These are phyloP conservation scores for Adelphocoris suturalis DNA, from an alignment of 2,888 invertebrate genomes.

Conservation along the genomic window DNA sequence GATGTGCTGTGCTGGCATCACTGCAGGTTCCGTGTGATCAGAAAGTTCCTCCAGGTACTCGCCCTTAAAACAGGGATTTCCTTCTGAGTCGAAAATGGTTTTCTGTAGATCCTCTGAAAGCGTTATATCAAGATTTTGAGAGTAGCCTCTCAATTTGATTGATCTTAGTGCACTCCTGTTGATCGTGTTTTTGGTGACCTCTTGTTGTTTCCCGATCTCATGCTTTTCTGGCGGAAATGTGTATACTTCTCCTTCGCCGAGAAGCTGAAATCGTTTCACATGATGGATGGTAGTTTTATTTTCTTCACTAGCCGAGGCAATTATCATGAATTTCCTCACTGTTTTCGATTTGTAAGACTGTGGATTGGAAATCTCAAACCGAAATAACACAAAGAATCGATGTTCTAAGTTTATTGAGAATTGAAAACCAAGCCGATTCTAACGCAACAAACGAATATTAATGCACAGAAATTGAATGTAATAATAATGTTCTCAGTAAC, in stretches of 20 bases:
- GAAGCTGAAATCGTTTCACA: slow-evolving; percentile 18
- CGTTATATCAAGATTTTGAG: neutral
- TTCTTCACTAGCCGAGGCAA: slow-evolving; percentile 14
- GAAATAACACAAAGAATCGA: slow-evolving; percentile 1
- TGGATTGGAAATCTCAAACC: neutral
- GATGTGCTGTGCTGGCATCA: neutral
- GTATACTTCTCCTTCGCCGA: slow-evolving; percentile 44
- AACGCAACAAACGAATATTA: too few relatives aligned
- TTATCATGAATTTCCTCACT: neutral
- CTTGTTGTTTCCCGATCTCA: slow-evolving; percentile 15
- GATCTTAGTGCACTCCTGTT: slow-evolving; percentile 48
- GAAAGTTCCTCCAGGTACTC: slow-evolving; percentile 45
- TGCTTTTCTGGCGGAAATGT: slow-evolving; percentile 43
- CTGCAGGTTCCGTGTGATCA: neutral
- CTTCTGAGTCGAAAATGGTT: slow-evolving; percentile 8
- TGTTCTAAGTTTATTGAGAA: slow-evolving; percentile 28
- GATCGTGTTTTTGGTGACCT: slow-evolving; percentile 29
- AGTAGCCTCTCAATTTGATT: slow-evolving; percentile 46
- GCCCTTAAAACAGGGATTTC: slow-evolving; percentile 47
- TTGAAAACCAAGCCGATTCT: slow-evolving; percentile 36
- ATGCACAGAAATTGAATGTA: too few relatives aligned
- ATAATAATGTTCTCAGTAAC: too few relatives aligned
- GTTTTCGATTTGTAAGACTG: slow-evolving; percentile 58
- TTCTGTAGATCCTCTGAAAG: slow-evolving; percentile 45
- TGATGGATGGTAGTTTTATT: slow-evolving; percentile 29